A percentile compares a stretch with the other conserved stretches of the same genome.
These are phyloP conservation scores for Tipula vernalis DNA, from an alignment of 2,888 invertebrate genomes.

Conservation along the genomic window DNA sequence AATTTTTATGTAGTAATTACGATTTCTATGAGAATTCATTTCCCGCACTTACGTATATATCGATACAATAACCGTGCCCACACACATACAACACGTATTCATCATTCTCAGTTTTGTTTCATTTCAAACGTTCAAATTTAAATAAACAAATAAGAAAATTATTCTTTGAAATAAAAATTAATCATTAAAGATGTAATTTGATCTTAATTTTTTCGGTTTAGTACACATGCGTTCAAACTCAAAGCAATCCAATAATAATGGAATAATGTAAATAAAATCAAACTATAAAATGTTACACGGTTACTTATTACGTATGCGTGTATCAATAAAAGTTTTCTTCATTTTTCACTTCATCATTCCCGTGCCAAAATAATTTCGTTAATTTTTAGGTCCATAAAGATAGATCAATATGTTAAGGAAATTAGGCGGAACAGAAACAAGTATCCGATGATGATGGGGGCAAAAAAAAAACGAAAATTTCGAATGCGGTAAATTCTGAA, in stretches of 20 bases:
- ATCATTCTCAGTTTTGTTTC: neutral
- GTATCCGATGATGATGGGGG: neutral
- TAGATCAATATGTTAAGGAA: neutral
- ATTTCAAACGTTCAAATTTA: neutral
- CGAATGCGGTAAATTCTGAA: neutral
- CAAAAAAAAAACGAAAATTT: neutral
- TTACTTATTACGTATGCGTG: neutral
- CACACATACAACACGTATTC: neutral
- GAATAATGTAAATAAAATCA: neutral
- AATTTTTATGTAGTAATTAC: no score
- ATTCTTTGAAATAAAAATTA: neutral
- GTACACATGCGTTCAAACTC: neutral
- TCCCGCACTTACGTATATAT: no score
- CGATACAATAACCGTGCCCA: neutral
- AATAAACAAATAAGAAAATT: neutral
- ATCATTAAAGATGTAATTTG: neutral
- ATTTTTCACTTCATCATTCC: neutral
- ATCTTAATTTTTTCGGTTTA: neutral
- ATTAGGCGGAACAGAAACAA: neutral
- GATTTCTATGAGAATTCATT: no score
- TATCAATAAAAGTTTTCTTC: neutral
- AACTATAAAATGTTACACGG: neutral
- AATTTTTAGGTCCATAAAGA: neutral
- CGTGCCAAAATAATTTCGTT: neutral
- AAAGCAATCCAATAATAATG: neutral